These are phyloP conservation scores for Himalopsyche anomala DNA, from an alignment of 2,888 invertebrate genomes.

Conservation along the genomic window DNA sequence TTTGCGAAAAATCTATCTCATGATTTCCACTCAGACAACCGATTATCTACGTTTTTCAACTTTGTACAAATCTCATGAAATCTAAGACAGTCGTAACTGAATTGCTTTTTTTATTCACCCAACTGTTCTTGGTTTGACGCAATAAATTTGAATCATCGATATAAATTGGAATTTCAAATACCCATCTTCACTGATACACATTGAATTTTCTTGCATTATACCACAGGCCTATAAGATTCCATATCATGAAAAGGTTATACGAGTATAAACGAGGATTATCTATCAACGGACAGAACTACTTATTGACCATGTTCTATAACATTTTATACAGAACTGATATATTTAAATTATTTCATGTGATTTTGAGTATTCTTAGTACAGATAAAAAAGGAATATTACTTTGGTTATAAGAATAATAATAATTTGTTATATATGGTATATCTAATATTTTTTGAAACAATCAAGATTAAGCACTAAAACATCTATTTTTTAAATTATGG, in stretches of 20 bases:
- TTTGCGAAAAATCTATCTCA: too few species aligned
- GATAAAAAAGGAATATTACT: neutral
- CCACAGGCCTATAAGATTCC: neutral
- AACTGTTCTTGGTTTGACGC: too few species aligned
- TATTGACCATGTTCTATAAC: neutral
- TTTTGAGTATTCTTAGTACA: neutral
- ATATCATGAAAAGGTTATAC: neutral
- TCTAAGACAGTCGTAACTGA: too few species aligned
- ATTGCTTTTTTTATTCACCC: too few species aligned
- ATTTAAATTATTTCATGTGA: neutral
- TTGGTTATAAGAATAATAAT: neutral
- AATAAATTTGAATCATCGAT: too few species aligned
- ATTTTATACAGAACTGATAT: neutral
- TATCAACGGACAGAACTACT: neutral
- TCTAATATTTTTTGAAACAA: neutral
- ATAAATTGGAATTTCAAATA: too few species aligned
- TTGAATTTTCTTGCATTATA: neutral
- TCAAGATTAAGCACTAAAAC: neutral
- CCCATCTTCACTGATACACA: too few species aligned
- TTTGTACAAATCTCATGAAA: too few species aligned
- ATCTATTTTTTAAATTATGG: neutral
- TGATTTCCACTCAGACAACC: too few species aligned
- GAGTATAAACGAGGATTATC: neutral
- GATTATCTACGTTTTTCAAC: too few species aligned
- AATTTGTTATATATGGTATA: neutral